phyloP scores from a whole-genome alignment of 2,113 vertebrate genomes.

The Aegotheles bennettii region DNA sequence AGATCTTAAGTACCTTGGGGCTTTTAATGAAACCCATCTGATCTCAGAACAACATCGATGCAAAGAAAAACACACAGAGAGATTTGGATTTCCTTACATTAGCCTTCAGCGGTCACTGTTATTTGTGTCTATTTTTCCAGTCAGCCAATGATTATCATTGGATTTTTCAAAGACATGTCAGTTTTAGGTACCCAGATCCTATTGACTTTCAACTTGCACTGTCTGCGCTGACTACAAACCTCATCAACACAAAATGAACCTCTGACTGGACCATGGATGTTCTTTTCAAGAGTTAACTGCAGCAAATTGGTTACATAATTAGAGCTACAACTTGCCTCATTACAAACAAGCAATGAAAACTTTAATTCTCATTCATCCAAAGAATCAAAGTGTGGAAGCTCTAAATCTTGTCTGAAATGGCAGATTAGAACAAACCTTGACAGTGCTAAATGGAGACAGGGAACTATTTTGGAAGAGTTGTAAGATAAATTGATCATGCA shows the following conservation, averaged over 20 bases:
- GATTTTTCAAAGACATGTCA: background rate
- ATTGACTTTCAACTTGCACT: background rate
- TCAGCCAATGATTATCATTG: background rate
- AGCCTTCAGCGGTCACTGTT: background rate
- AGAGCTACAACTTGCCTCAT: conserved; percentile 13
- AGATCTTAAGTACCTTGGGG: background rate
- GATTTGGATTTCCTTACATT: background rate
- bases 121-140: background rate
- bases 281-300: conserved; percentile 29
- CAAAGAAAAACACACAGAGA: background rate
- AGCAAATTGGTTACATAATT: background rate
- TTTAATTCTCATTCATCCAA: conserved; percentile 1
- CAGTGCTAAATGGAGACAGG: conserved; percentile 24
- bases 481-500: conserved; percentile 56
- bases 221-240: background rate
- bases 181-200: background rate
- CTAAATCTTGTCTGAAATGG: conserved; percentile 53
- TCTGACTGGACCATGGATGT: background rate
- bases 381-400: conserved; percentile 43
- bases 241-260: background rate
- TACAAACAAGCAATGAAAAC: conserved; percentile 18
- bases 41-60: background rate
- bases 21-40: conserved; percentile 13
- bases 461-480: conserved; percentile 37
- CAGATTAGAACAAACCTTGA: conserved; percentile 48